Evolutionary conservation across 2,888 invertebrate genomes (phyloP).

Genomic region (Digitonthophagus gazella): DNA sequence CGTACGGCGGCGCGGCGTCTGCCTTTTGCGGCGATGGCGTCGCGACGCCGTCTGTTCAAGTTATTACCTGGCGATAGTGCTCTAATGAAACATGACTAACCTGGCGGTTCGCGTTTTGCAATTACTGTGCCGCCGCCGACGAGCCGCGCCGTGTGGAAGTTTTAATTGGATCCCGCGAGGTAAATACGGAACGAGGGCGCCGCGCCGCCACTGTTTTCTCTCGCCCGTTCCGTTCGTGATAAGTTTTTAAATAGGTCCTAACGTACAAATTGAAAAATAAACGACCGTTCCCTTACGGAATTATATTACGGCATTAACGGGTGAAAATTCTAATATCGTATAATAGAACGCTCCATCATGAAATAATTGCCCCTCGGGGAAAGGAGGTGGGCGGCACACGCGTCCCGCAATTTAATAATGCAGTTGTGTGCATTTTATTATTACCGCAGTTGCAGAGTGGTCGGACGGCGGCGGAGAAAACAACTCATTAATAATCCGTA

Average conservation of each 20-base stretch:
- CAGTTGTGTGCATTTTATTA: neutral
- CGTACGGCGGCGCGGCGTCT: neutral
- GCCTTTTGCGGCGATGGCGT: too few relatives aligned
- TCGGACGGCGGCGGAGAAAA: neutral
- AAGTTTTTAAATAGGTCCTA: neutral
- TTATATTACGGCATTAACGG: neutral
- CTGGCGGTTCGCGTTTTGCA: neutral
- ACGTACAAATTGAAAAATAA: neutral
- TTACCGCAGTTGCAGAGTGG: neutral
- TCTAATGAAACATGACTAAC: neutral
- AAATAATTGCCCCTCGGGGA: neutral
- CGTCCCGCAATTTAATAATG: neutral
- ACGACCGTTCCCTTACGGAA: neutral
- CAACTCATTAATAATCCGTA: neutral
- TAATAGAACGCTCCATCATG: neutral
- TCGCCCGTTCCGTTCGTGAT: neutral
- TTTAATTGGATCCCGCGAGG: neutral
- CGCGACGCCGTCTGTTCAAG: neutral
- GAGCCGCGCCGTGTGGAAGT: neutral
- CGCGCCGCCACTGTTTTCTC: neutral
- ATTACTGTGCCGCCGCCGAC: neutral
- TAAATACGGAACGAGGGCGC: neutral
- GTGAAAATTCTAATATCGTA: neutral
- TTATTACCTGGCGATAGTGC: neutral
- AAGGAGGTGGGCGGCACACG: neutral